Evolutionary conservation across 2,888 invertebrate genomes (phyloP).

Genomic region (Eupithecia tripunctaria): DNA sequence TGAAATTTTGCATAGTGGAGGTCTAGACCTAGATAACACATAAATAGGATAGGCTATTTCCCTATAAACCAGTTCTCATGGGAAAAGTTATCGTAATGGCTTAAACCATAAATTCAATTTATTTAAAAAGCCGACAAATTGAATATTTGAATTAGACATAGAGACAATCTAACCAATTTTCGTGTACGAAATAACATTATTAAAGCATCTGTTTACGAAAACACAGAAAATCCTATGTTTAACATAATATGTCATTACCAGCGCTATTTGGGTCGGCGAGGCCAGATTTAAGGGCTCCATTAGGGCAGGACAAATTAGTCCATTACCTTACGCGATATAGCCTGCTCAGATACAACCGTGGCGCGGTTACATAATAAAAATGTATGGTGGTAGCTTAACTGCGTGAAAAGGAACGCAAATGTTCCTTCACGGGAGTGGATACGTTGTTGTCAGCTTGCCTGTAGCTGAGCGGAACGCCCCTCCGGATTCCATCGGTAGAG

Average conservation of each 20-base stretch:
- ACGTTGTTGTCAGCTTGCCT: not conserved
- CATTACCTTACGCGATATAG: constrained; percentile 60
- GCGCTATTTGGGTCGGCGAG: constrained; percentile 52
- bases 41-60: not conserved
- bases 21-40: too few relatives aligned
- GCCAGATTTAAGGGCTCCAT: constrained; percentile 60
- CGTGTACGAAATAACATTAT: not conserved
- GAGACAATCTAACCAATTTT: too few relatives aligned
- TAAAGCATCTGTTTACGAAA: constrained; percentile 2
- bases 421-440: not conserved
- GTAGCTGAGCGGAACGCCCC: not conserved
- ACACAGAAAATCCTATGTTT: constrained; percentile 29
- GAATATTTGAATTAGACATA: too few relatives aligned
- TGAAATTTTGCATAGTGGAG: not conserved
- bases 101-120: too few relatives aligned
- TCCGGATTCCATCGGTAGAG: not conserved
- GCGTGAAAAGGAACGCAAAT: constrained; percentile 1
- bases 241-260: constrained; percentile 48
- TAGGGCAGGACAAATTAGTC: constrained; percentile 64
- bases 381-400: not conserved
- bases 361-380: constrained; percentile 10
- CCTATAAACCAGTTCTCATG: not conserved
- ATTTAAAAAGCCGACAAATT: too few relatives aligned
- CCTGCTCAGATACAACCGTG: constrained; percentile 40
- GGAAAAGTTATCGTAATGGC: too few relatives aligned